A percentile compares a stretch with the other conserved stretches of the same genome.
Evolutionary conservation across 1,140 invertebrate genomes (phyloP).

Genomic region (Alviniconcha marisindica): DNA sequence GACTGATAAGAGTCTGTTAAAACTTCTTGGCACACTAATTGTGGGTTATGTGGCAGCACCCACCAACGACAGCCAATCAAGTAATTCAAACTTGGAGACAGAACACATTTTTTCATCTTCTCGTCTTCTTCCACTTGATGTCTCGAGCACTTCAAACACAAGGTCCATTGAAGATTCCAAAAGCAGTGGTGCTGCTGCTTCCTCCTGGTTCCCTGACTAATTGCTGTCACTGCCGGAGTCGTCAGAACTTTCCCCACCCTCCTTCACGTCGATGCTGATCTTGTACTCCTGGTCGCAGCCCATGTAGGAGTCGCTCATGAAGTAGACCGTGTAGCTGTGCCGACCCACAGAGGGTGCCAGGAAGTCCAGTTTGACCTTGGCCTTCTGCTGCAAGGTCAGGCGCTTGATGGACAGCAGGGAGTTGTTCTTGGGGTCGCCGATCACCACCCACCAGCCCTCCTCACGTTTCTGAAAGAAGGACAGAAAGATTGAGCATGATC

Average conservation of each 20-base stretch:
- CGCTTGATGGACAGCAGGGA: conserved; percentile 97
- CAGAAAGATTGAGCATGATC: too few species aligned
- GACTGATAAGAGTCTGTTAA: too few species aligned
- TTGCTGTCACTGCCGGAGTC: conserved; percentile 72
- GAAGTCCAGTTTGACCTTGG: conserved; percentile 96
- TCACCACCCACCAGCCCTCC: conserved; percentile 99
- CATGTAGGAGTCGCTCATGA: conserved; percentile 99
- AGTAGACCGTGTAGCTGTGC: conserved; percentile 96
- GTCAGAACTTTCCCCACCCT: conserved; percentile 73
- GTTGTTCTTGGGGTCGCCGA: conserved; percentile 96
- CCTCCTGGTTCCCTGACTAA: too few species aligned
- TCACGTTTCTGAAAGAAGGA: conserved; percentile 86
- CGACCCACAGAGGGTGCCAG: conserved; percentile 87
- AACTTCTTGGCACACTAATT: too few species aligned
- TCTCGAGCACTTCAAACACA: too few species aligned
- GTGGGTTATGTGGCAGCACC: too few species aligned
- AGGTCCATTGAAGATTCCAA: too few species aligned
- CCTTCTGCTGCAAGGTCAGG: conserved; percentile 93
- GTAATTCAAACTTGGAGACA: too few species aligned
- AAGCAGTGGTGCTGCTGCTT: too few species aligned
- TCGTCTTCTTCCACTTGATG: too few species aligned
- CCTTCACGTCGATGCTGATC: conserved; percentile 85
- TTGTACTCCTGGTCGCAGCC: conserved; percentile 89
- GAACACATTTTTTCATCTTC: too few species aligned
- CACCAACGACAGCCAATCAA: too few species aligned